phyloP scores from a whole-genome alignment of 2,888 invertebrate species.

The Cosmia trapezina region DNA sequence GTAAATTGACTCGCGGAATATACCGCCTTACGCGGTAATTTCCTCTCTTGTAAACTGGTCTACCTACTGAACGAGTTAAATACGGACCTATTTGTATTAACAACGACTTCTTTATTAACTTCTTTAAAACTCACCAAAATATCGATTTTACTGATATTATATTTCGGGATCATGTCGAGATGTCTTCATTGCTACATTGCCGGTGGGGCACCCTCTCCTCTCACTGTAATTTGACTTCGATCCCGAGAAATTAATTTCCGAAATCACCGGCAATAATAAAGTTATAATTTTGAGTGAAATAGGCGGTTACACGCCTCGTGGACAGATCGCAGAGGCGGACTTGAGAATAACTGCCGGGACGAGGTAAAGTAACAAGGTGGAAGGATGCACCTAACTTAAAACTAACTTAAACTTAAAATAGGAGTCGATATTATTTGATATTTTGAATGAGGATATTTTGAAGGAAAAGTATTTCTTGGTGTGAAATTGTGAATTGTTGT shows the following conservation, averaged over 20 bases:
- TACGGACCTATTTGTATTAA: not conserved
- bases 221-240: conserved; percentile 85
- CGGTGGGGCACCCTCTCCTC: conserved; percentile 63
- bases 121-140: not conserved
- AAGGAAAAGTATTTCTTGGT: not conserved
- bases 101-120: too few species aligned
- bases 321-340: conserved; percentile 77
- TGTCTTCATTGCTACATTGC: conserved; percentile 58
- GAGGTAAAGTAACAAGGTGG: conserved; percentile 45
- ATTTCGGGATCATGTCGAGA: conserved; percentile 40
- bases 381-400: conserved; percentile 1
- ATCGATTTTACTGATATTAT: conserved; percentile 38
- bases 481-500: not conserved
- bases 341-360: conserved; percentile 49
- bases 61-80: not conserved
- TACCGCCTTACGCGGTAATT: conserved; percentile 16
- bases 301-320: conserved; percentile 77
- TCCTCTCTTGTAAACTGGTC: not conserved
- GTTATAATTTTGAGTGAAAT: conserved; percentile 88
- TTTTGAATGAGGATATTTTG: not conserved
- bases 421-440: not conserved
- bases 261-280: conserved; percentile 88
- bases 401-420: not conserved
- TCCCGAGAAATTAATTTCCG: conserved; percentile 89
- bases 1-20: conserved; percentile 26